Evolutionary conservation across 1,140 invertebrate species (phyloP).

Genomic region (Drosophila sproati): DNA sequence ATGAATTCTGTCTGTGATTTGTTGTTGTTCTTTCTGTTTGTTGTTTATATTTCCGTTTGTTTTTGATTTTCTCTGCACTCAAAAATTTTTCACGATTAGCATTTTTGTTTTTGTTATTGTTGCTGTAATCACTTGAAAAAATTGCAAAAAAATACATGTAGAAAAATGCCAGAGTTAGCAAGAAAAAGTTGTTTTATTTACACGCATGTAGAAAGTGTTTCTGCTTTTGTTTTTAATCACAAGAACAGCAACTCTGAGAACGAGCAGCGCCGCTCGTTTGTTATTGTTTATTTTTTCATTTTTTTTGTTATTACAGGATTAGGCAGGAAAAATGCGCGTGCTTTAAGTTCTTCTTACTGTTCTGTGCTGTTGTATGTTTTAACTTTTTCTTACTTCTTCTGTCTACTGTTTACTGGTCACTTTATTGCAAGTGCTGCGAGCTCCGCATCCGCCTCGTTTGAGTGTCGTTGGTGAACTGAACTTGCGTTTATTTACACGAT

Average conservation of each 20-base stretch:
- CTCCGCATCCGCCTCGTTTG: slow-evolving; percentile 53
- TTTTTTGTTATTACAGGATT: slow-evolving; percentile 1
- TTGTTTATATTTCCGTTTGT: slow-evolving; percentile 19
- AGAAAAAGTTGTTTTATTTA: slow-evolving; percentile 42
- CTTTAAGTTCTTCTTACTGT: slow-evolving; percentile 2
- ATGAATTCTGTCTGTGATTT: slow-evolving; percentile 20
- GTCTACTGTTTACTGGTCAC: slow-evolving; percentile 24
- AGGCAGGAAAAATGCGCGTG: slow-evolving; percentile 34
- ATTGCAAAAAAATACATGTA: slow-evolving; percentile 37
- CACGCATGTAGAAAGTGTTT: slow-evolving; percentile 28
- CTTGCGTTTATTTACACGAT: slow-evolving; percentile 56
- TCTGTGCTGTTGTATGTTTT: slow-evolving; percentile 4
- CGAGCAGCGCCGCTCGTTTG: background rate
- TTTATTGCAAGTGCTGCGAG: slow-evolving; percentile 42
- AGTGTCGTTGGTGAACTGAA: slow-evolving; percentile 57
- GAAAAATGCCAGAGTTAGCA: slow-evolving; percentile 33
- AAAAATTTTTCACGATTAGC: slow-evolving; percentile 17
- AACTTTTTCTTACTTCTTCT: slow-evolving; percentile 42
- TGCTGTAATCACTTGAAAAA: slow-evolving; percentile 59
- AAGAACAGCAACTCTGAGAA: slow-evolving; percentile 3
- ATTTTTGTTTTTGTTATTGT: slow-evolving; percentile 17
- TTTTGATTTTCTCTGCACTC: slow-evolving; percentile 16
- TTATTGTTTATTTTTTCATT: slow-evolving; percentile 10
- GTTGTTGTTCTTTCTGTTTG: slow-evolving; percentile 7
- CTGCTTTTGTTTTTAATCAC: slow-evolving; percentile 11